Base-by-base conservation (phyloP, 2,797 vertebrate genomes). In the Pseudomugil gertrudae region DNA sequence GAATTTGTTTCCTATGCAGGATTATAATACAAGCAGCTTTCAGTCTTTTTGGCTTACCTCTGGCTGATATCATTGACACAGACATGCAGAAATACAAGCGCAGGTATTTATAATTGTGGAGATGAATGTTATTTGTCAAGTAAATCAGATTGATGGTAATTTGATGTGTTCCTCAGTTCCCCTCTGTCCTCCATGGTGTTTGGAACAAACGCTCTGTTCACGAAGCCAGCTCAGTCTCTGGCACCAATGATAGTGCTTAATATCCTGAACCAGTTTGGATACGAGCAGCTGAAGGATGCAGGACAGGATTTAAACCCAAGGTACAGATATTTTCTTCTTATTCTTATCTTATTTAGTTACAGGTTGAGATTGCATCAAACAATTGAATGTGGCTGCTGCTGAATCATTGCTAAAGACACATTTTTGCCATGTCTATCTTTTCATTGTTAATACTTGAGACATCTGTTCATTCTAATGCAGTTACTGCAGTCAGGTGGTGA, bases 121-220 rank as follows among this genome's bases (percentile, higher is more conserved):
- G 19, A 48, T 48, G 15, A 1, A 1, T 47, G 1, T 27, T 57
- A 26, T 60, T 63, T 40, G 3, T 30, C 29, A n/a, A n/a, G n/a
- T n/a, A n/a, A 3, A 6, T 30, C 29, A 3, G 6, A 30, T 30
- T 10, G 33, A 6, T n/a, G 5, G 27, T 19, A 2, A 2, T 47
- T 1, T 27, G 53, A 26, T 60, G 60, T 5, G 15, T 47, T 43
- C 9, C 40, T n/a, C 76, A 98, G 96, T 64, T 94, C 95, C 26
- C 95, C 96, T 0, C 87, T 97, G 45, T 97, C 95, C 2, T 97
- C 96, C 2, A 94, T 97, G 95, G 93, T 97, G 82, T 98, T 97
- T 92, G 96, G 95, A 63, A 96, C 96, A 13, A 96, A 95, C 65
- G 95, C 96, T 40, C 90, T 98, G 72, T 96, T 98, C 91, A 98